phyloP scores from a whole-genome alignment of 2,113 vertebrate genomes.

The Peromyscus leucopus region DNA sequence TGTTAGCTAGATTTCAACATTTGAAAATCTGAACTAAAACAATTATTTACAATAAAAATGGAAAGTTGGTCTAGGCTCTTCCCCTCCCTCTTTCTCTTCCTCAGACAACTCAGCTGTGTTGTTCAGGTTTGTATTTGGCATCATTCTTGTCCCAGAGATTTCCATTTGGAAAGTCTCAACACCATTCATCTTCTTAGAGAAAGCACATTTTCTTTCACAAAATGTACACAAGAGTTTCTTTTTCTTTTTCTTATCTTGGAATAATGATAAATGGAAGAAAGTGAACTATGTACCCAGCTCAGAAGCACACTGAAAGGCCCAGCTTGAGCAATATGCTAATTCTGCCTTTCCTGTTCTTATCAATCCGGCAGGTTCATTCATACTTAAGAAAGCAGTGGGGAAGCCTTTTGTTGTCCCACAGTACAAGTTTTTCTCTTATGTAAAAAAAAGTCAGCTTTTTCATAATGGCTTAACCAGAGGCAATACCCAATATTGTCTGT shows the following conservation, averaged over 20 bases:
- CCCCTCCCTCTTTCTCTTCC: neutral
- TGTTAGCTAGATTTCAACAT: neutral
- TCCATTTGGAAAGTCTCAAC: constrained; percentile 17
- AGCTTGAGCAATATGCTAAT: constrained; percentile 79
- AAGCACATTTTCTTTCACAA: constrained; percentile 54
- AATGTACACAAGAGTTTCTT: constrained; percentile 51
- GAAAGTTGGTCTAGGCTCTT: neutral
- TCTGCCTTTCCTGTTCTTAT: constrained; percentile 64
- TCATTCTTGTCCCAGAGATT: neutral
- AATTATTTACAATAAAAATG: neutral
- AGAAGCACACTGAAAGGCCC: neutral
- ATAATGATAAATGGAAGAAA: constrained; percentile 66
- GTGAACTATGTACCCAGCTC: constrained; percentile 58
- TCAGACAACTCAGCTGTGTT: neutral
- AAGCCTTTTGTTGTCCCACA: constrained; percentile 78
- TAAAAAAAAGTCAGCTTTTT: constrained; percentile 70
- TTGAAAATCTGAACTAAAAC: neutral
- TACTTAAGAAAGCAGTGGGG: constrained; percentile 68
- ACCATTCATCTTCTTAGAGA: neutral
- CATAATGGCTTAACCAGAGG: constrained; percentile 77
- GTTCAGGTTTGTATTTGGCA: neutral
- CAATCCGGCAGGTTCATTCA: constrained; percentile 64
- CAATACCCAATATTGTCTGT: constrained; percentile 42
- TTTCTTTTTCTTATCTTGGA: constrained; percentile 59
- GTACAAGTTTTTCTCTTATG: constrained; percentile 61